Conservation (phyloP, 64 coral and sea anemone genomes). For the Pocillopora damicornis region DNA sequence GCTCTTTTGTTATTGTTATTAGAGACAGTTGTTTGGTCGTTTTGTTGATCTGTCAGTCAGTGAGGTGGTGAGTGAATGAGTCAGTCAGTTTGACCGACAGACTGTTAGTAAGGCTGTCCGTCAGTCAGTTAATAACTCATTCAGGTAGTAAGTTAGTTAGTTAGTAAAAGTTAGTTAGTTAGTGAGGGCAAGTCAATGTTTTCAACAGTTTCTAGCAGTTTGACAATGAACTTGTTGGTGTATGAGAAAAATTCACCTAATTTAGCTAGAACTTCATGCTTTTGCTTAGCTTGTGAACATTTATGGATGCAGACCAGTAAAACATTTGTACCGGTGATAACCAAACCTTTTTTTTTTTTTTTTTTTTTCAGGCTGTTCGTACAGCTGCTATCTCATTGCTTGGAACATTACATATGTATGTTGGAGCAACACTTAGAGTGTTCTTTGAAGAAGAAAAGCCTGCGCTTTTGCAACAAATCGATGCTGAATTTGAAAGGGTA, state of each 20-base stretch:
- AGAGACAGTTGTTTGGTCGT: background rate
- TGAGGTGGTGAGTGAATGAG: background rate
- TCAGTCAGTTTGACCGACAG: background rate
- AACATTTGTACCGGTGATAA: background rate
- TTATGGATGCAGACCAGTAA: background rate
- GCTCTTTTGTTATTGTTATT: background rate
- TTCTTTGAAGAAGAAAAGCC: slow-evolving; percentile 96
- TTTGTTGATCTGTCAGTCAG: background rate
- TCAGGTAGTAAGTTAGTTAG: background rate
- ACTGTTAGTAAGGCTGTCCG: background rate
- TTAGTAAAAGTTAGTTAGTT: no score
- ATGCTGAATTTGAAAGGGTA: slow-evolving; percentile 91
- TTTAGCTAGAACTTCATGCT: no score
- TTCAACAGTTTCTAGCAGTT: no score
- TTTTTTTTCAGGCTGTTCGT: slow-evolving; percentile 50
- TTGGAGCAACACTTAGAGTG: slow-evolving; percentile 73
- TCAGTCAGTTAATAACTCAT: background rate
- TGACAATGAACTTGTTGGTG: no score
- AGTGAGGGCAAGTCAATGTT: no score
- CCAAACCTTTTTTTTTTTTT: background rate
- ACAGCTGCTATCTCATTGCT: slow-evolving; percentile 71
- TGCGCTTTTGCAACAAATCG: slow-evolving; percentile 82
- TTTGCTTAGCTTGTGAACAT: background rate
- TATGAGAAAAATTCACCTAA: no score
- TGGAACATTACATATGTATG: slow-evolving; percentile 82